These are phyloP conservation scores for Oxyscelio sp. DNA, from an alignment of 2,888 invertebrate genomes.

Conservation along the genomic window DNA sequence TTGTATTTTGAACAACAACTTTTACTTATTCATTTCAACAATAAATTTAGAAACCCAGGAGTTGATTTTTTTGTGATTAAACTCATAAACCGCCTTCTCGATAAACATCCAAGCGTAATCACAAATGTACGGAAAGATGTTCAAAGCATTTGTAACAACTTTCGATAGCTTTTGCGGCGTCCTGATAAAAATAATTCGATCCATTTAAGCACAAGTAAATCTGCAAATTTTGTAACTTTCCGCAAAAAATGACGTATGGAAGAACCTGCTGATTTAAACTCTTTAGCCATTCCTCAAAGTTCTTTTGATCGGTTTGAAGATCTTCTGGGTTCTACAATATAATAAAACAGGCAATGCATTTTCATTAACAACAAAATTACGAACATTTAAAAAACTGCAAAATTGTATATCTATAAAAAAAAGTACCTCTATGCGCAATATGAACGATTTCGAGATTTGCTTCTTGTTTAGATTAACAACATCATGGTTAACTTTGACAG, in stretches of 20 bases:
- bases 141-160: conserved; percentile 45
- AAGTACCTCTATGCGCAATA: conserved; percentile 32
- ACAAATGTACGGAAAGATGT: conserved; percentile 26
- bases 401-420: not conserved
- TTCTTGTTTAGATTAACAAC: not conserved
- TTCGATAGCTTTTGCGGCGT: conserved; percentile 30
- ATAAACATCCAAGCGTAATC: conserved; percentile 47
- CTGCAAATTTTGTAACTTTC: conserved; percentile 3
- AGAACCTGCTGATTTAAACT: conserved; percentile 7
- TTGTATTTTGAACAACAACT: not conserved
- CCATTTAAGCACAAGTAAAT: conserved; percentile 25
- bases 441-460: conserved; percentile 21
- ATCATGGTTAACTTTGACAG: conserved; percentile 4
- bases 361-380: not conserved
- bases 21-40: conserved; percentile 29
- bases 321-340: conserved; percentile 26
- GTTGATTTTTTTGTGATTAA: conserved; percentile 29
- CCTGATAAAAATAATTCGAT: conserved; percentile 19
- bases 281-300: conserved; percentile 25
- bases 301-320: conserved; percentile 10
- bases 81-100: conserved; percentile 36
- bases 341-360: not conserved
- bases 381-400: not conserved
- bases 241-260: conserved; percentile 34
- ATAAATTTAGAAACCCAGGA: conserved; percentile 41